phyloP scores from a whole-genome alignment of 2,797 vertebrate genomes.

The Champsocephalus gunnari region DNA sequence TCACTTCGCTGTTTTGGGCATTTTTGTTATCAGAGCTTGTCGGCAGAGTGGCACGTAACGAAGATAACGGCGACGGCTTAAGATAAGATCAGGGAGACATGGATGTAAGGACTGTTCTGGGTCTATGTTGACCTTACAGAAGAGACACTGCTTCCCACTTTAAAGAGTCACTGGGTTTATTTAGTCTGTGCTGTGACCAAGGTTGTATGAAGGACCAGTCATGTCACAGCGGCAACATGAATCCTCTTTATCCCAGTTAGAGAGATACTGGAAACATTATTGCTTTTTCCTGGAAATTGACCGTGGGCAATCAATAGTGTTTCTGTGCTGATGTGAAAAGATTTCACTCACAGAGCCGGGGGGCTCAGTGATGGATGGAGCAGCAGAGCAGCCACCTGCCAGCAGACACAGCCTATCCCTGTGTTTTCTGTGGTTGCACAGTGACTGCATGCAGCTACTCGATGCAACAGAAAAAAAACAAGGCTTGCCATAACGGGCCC shows the following conservation, averaged over 20 bases:
- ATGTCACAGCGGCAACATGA: constrained; percentile 5
- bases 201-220: constrained; percentile 40
- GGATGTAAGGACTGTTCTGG: background rate
- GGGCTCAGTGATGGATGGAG: constrained; percentile 43
- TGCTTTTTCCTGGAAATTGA: constrained; percentile 52
- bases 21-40: constrained; percentile 36
- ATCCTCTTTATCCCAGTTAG: constrained; percentile 16
- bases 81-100: constrained; percentile 26
- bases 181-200: background rate
- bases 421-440: constrained; percentile 29
- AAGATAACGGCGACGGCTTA: constrained; percentile 29
- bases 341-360: constrained; percentile 30
- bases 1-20: constrained; percentile 16
- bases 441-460: constrained; percentile 8
- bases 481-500: constrained; percentile 20
- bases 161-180: background rate
- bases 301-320: constrained; percentile 61
- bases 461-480: background rate
- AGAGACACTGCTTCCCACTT: background rate
- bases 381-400: constrained; percentile 54
- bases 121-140: constrained; percentile 22
- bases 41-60: constrained; percentile 2
- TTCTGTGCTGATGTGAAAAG: constrained; percentile 60
- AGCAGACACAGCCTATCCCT: constrained; percentile 33
- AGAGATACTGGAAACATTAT: constrained; percentile 44